Conservation (phyloP, 2,113 vertebrate genomes). For the Penelope pileata region DNA sequence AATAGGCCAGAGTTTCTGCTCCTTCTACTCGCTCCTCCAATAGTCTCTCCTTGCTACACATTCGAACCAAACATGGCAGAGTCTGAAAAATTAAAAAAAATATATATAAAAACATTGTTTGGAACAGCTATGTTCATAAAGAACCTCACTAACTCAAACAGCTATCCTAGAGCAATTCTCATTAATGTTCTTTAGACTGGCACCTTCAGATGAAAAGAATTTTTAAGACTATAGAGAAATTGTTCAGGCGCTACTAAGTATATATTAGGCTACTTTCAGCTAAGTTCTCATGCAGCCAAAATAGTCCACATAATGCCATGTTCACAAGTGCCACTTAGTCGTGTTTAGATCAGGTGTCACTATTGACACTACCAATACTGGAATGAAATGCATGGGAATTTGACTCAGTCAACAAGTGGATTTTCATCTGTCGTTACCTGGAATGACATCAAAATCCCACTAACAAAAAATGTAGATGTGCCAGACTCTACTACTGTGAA, state of each 20-base stretch:
- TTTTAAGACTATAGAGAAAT: not conserved
- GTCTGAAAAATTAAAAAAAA: slow-evolving; percentile 79
- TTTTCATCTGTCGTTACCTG: not conserved
- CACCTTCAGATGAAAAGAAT: not conserved
- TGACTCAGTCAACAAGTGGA: not conserved
- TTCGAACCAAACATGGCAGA: slow-evolving; percentile 94
- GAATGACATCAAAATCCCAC: not conserved
- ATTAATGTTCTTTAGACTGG: not conserved
- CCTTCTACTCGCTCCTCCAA: slow-evolving; percentile 96
- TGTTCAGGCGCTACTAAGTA: not conserved
- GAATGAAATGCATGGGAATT: not conserved
- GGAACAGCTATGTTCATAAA: not conserved
- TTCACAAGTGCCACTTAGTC: not conserved
- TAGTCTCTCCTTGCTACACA: slow-evolving; percentile 97
- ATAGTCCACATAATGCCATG: not conserved
- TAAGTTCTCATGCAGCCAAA: not conserved
- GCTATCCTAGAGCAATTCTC: not conserved
- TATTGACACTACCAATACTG: not conserved
- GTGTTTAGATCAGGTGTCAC: not conserved
- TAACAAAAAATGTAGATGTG: not conserved
- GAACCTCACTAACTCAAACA: not conserved
- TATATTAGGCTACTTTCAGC: not conserved
- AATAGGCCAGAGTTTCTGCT: slow-evolving; percentile 94
- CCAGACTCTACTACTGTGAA: not conserved
- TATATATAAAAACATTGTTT: not conserved